Base-by-base conservation (phyloP, 2,888 invertebrate genomes). In the Physocephala rufipes region DNA sequence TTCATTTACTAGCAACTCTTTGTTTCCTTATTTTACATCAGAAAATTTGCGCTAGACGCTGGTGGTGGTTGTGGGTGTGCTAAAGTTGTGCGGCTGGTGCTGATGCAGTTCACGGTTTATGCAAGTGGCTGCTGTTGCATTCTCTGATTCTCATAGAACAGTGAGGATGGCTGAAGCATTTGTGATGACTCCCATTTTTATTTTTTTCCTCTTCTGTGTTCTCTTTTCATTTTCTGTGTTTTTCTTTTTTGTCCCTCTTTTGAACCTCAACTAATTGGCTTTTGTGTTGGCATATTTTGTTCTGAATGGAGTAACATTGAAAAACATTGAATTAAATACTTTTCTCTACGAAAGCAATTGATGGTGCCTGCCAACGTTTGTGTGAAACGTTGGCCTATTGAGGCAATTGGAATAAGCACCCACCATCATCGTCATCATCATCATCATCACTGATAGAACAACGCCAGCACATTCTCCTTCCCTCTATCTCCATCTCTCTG, bases 291-390 rank as follows among this genome's bases (percentile, higher is more conserved):
- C 49, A 58, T 58, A 13, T 19, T 30, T 65, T n/a, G 26, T 53
- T 65, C 2, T 65, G 47, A 58, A 55, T 55, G 45, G 66, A 36
- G 30, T 36, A 55, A 53, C 53, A 36, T 36, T 36, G 43, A 58
- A 58, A 24, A 67, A 55, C 55, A 58, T 55, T 67, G 55, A 67
- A 67, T 67, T 67, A 58, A 67, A 67, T 58, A 67, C 67, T 49
- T 67, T 63, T 26, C 26, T 53, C 26, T 24, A 30, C 51, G 36
- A 36, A 51, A 66, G 65, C 1, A 26, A 36, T 53, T n/a, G 36
- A 36, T 36, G 19, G 28, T 19, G 65, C 51, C 30, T 55, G 53
- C 43, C 30, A 21, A 53, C 5, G 36, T n/a, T 36, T 36, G 36
- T 36, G 36, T 9, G 9, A 36, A 36, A 36, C 36, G 36, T 66